Evolutionary conservation across 2,797 vertebrate species (phyloP), one percentile per base, ranked within the genome.

Genomic region (Tenualosa thibaudeaui): DNA sequence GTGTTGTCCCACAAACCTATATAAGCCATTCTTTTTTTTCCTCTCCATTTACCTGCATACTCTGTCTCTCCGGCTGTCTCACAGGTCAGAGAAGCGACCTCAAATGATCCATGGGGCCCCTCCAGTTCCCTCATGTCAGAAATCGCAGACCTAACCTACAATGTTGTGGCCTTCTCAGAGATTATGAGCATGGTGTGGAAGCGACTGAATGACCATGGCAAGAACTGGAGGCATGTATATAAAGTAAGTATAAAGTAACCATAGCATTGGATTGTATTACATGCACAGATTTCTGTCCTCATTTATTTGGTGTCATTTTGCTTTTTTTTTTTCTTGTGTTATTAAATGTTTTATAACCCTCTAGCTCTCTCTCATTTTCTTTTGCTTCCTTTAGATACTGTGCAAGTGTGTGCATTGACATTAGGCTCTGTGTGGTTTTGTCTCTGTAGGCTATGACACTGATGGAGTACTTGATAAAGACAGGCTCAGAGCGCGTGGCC

Each of bases 131-230:
- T 98, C 88, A 98, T 98, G 97, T 97, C 97, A 0, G 97, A 98
- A 92, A 98, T 98, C 0, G 97, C 97, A 1, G 97, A 98, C 92
- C 96, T 98, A 83, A 98, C 97, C 51, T 98, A 98, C 94, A 98
- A 98, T 56, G 97, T 98, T 37, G 97, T 98, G 86, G 97, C 97
- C 92, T 98, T 98, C 93, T 98, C 97, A 0, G 97, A 98, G 94
- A 98, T 98, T 89, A 98, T 98, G 97, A 97, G 97, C 92, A 98
- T 98, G 97, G 96, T 98, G 89, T 98, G 97, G 97, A 97, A 97
- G 83, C 95, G 97, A 78, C 97, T 98, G 86, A 98, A 98, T 0
- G 97, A 98, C 93, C 97, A 98, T 0, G 97, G 97, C 90, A 98
- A 98, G 93, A 98, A 98, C 94, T 98, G 97, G 97, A 95, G 97